Evolutionary conservation across 2,888 invertebrate genomes (phyloP), one percentile per base, ranked within the genome.

Genomic region (Formica aserva): DNA sequence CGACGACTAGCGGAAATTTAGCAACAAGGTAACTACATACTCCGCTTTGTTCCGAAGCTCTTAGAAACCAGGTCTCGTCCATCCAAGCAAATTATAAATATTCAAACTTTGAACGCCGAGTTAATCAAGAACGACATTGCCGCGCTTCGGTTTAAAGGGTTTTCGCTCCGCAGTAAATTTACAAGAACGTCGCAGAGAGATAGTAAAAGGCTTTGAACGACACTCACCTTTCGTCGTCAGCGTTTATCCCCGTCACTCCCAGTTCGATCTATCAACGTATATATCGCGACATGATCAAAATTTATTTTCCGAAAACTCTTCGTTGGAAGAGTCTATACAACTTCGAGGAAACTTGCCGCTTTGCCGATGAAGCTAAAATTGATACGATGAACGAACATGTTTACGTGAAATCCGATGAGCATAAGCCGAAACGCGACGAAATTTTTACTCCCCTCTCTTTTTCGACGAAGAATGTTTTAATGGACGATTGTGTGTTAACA

Each of bases 1-100:
- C 83, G 63, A 86, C 85, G 74, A 85, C 85, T 84, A 81, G 83
- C 87, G 88, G 91, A 91, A 92, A 91, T 91, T 91, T 91, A 90
- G 89, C 91, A 85, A 86, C 84, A 85, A 86, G 71, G 81, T 74
- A 60, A 63, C 85, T 52, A 78, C 48, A 82, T 52, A 78, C 48
- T 83, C 72, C 75, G 83, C 69, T 78, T 84, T 83, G 76, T 67
- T 81, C 32, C 57, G 83, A 87, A 86, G 86, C 85, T 87, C 85
- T 89, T 76, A 76, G 77, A 69, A 29, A 57, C 41, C 75, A 8
- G 29, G 13, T 1, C 45, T 32, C 41, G 55, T 45, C 63, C 35
- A 48, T 4, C 57, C n/a, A 22, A 26, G 52, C 45, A 75, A 74
- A 69, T 80, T 76, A 88, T 89, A 88, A 89, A 89, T 89, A 89